A percentile compares a stretch with the other conserved stretches of the same genome.
These are phyloP conservation scores for Linnaemya vulpina DNA, from an alignment of 2,888 invertebrate genomes.

Conservation along the genomic window DNA sequence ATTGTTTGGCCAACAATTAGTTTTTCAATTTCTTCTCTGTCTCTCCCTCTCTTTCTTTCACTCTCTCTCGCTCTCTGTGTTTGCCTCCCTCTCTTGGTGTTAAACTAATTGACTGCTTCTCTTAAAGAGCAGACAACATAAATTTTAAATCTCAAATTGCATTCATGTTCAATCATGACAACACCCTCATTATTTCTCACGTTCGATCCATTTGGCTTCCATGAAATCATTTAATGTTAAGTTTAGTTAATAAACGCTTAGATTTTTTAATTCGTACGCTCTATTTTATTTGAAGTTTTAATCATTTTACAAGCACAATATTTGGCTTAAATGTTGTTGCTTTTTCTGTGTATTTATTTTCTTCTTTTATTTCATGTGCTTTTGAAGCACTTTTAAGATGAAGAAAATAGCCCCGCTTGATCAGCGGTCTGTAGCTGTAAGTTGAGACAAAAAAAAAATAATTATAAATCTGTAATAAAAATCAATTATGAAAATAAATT, in stretches of 20 bases:
- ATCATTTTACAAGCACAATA: conserved; percentile 50
- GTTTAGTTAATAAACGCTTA: conserved; percentile 69
- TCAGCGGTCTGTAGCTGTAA: conserved; percentile 53
- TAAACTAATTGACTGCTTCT: not conserved
- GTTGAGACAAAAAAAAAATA: conserved; percentile 13
- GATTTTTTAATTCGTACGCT: conserved; percentile 52
- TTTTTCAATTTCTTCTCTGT: conserved; percentile 21
- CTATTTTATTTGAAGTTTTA: conserved; percentile 45
- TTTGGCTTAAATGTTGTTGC: conserved; percentile 29
- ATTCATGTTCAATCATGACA: conserved; percentile 7
- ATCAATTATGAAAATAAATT: conserved; percentile 7
- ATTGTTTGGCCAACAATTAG: conserved; percentile 11
- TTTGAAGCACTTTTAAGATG: conserved; percentile 60
- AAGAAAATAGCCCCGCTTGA: conserved; percentile 32
- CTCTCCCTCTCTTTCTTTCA: conserved; percentile 23
- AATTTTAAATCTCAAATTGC: conserved; percentile 62
- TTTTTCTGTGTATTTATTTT: conserved; percentile 6
- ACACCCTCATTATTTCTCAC: conserved; percentile 55
- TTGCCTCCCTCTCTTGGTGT: conserved; percentile 12
- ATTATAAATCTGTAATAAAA: conserved; percentile 43
- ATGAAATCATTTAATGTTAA: conserved; percentile 65
- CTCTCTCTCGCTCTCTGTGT: conserved; percentile 7
- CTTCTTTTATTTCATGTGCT: conserved; percentile 54
- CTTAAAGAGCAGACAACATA: not conserved
- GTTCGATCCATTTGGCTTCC: conserved; percentile 68